phyloP scores from a whole-genome alignment of 2,888 invertebrate genomes.

The Physocephala rufipes region DNA sequence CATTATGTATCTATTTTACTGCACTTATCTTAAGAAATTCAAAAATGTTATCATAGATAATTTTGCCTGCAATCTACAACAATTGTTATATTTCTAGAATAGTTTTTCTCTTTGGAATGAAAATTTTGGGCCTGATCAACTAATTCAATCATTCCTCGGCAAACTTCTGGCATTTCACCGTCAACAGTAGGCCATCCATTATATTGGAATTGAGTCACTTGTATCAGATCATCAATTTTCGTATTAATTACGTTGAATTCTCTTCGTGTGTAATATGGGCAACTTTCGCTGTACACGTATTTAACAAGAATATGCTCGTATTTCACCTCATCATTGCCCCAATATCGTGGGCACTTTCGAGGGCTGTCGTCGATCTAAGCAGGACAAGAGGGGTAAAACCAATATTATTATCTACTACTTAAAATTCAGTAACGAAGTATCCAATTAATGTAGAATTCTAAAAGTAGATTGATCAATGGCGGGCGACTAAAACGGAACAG shows the following conservation, averaged over 20 bases:
- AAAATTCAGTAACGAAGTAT: too few species aligned
- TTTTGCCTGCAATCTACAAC: constrained; percentile 84
- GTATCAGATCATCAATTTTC: constrained; percentile 78
- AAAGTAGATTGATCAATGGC: too few species aligned
- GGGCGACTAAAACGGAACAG: too few species aligned
- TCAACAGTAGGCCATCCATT: constrained; percentile 92
- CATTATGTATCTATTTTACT: too few species aligned
- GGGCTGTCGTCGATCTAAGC: constrained; percentile 72
- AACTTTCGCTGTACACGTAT: constrained; percentile 87
- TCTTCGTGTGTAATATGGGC: constrained; percentile 89
- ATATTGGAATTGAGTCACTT: constrained; percentile 87
- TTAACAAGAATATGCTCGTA: constrained; percentile 89
- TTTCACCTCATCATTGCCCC: constrained; percentile 86
- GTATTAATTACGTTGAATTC: constrained; percentile 82
- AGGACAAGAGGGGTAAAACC: too few species aligned
- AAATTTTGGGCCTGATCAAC: constrained; percentile 77
- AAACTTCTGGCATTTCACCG: constrained; percentile 89
- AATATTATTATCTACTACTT: too few species aligned
- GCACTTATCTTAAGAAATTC: background rate
- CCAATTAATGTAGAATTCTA: too few species aligned
- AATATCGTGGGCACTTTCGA: constrained; percentile 92
- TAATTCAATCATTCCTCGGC: constrained; percentile 84
- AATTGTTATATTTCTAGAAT: constrained; percentile 72
- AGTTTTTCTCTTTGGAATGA: constrained; percentile 62
- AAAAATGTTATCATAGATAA: constrained; percentile 4